Percentiles rank a stretch among this genome's conserved stretches.
Conservation (phyloP, 2,888 invertebrate genomes). For the Siphlonurus alternatus region DNA sequence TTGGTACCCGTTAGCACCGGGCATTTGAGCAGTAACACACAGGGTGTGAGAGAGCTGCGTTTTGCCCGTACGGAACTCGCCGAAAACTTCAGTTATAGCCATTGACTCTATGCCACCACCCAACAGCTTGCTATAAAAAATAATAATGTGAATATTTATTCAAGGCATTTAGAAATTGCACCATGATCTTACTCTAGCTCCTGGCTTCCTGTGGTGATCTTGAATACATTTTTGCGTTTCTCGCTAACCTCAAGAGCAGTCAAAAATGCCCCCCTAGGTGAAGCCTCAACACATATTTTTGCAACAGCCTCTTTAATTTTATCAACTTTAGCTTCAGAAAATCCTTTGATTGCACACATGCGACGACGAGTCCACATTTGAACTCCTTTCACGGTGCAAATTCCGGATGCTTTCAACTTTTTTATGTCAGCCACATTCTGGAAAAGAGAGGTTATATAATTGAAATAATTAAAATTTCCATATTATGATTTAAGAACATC, state of each 20-base stretch:
- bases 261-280: slow-evolving; percentile 42
- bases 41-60: slow-evolving; percentile 66
- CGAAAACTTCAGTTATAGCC: slow-evolving; percentile 71
- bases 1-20: slow-evolving; percentile 43
- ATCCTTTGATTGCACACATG: slow-evolving; percentile 52
- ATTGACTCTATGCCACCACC: slow-evolving; percentile 70
- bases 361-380: slow-evolving; percentile 64
- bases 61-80: slow-evolving; percentile 68
- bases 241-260: slow-evolving; percentile 59
- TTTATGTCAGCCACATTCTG: slow-evolving; percentile 55
- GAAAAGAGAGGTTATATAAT: neutral
- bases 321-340: slow-evolving; percentile 59
- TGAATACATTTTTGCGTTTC: slow-evolving; percentile 52
- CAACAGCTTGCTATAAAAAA: slow-evolving; percentile 42
- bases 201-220: slow-evolving; percentile 44
- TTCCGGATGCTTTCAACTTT: slow-evolving; percentile 55
- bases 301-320: slow-evolving; percentile 62
- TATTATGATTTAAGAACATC: too few species aligned
- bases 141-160: slow-evolving; percentile 9
- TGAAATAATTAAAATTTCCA: neutral
- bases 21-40: slow-evolving; percentile 62
- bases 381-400: slow-evolving; percentile 64
- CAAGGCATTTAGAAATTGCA: neutral
- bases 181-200: slow-evolving; percentile 47
- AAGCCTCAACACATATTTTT: slow-evolving; percentile 30